Evolutionary conservation across 2,888 invertebrate genomes (phyloP), one percentile per base, ranked within the genome.

Genomic region (Zonitis immaculata): DNA sequence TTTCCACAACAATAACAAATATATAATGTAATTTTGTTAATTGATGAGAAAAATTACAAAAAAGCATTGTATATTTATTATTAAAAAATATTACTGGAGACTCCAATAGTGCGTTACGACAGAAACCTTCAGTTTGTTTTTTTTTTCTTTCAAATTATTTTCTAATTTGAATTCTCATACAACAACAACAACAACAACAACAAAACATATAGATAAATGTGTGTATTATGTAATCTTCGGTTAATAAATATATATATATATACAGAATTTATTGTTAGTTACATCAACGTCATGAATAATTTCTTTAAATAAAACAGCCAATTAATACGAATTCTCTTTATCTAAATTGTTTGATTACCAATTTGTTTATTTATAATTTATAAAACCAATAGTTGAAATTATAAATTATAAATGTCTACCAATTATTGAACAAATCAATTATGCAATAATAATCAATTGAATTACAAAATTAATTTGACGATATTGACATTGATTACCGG

Each of bases 231-330:
- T 16, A 35, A 35, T 35, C 16, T 4, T 18, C 35, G 8, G 16
- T 5, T 35, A 35, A 35, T 6, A 4, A 16, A 35, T 35, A 9
- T 35, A 35, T 9, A 35, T 6, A 4, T 35, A 35, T 35, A 9
- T 35, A 35, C 16, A 3, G 8, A 35, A 35, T 35, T 35, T 18
- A 35, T 35, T 18, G 35, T 35, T 16, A 35, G 35, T 35, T 35
- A 35, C 35, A 35, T 35, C 47, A 47, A 47, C 32, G 3, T 35
- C 35, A 47, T 32, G 35, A 47, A 47, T 47, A 47, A 47, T 47
- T 9, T 32, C 47, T 47, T 32, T 47, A 47, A 45, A 35, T 47
- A 32, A 32, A n/a, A 45, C 28, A 27, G n/a, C n/a, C n/a, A n/a
- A n/a, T n/a, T n/a, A n/a, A 9, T 16, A 16, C 16, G 35, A 9